phyloP scores from a whole-genome alignment of 2,797 vertebrate genomes.

The Cephalopachus bancanus region DNA sequence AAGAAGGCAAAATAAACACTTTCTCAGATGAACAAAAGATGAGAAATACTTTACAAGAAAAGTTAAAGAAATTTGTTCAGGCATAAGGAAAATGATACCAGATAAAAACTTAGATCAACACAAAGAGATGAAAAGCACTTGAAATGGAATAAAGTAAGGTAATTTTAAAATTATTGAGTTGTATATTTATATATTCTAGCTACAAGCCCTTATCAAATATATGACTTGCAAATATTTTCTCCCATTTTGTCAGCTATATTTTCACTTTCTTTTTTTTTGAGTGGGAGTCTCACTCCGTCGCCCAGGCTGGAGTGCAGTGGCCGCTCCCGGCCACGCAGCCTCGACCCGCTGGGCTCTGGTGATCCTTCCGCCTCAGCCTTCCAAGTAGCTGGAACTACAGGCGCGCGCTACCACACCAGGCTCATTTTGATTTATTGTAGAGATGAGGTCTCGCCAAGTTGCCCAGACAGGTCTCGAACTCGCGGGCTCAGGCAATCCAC shows the following conservation, averaged over 20 bases:
- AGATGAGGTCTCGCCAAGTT: background rate
- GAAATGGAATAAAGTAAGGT: constrained; percentile 30
- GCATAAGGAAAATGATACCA: constrained; percentile 7
- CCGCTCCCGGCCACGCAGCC: background rate
- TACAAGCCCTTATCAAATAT: background rate
- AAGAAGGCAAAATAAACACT: constrained; percentile 33
- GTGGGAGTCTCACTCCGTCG: background rate
- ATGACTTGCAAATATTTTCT: background rate
- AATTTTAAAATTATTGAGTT: background rate
- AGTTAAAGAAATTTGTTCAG: constrained; percentile 13
- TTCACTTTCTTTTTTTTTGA: background rate
- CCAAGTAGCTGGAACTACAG: background rate
- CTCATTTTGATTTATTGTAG: background rate
- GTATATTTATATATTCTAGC: background rate
- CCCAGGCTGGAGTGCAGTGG: background rate
- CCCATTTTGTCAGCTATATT: background rate
- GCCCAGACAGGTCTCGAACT: background rate
- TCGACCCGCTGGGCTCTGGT: background rate
- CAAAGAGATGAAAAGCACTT: constrained; percentile 17
- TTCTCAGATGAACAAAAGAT: constrained; percentile 22
- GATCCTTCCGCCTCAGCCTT: background rate
- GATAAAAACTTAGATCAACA: constrained; percentile 6
- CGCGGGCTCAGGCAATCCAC: background rate
- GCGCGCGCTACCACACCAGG: background rate
- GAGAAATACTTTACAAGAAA: background rate